Evolutionary conservation across 1,140 invertebrate genomes (phyloP).

Genomic region (Apis florea): DNA sequence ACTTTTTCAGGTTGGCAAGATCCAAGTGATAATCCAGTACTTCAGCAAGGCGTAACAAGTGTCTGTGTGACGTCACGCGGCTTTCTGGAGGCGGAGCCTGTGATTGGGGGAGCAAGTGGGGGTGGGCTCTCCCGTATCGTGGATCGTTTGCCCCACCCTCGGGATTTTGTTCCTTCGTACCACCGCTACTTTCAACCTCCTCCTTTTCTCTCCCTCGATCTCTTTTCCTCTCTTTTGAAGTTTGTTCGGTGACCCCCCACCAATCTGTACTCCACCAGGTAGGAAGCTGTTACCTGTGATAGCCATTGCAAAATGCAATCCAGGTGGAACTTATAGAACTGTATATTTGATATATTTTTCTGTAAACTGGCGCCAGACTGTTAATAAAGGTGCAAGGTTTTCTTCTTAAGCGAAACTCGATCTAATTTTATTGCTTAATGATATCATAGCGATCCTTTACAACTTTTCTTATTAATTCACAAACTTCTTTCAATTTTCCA

Average conservation of each 20-base stretch:
- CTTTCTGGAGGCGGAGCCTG: conserved; percentile 77
- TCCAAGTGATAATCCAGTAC: conserved; percentile 37
- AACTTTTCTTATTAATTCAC: not conserved
- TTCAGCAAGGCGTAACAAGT: conserved; percentile 79
- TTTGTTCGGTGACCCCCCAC: conserved; percentile 35
- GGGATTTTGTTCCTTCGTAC: conserved; percentile 58
- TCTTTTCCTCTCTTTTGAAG: conserved; percentile 53
- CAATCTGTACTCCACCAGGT: not conserved
- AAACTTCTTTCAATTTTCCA: not conserved
- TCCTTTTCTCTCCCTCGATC: conserved; percentile 40
- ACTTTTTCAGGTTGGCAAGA: not conserved
- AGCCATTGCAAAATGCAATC: conserved; percentile 29
- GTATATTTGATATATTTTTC: not conserved
- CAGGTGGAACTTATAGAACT: not conserved
- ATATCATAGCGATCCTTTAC: not conserved
- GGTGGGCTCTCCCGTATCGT: conserved; percentile 71
- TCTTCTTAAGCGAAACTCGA: not conserved
- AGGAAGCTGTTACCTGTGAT: conserved; percentile 19
- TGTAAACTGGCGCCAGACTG: not conserved
- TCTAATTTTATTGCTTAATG: too few species aligned
- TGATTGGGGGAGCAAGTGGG: conserved; percentile 64
- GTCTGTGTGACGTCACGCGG: conserved; percentile 77
- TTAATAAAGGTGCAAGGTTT: not conserved
- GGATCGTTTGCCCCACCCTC: conserved; percentile 71
- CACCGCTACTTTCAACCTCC: conserved; percentile 56